Base-by-base conservation (phyloP, 2,888 invertebrate species). In the Phragmatobia fuliginosa region DNA sequence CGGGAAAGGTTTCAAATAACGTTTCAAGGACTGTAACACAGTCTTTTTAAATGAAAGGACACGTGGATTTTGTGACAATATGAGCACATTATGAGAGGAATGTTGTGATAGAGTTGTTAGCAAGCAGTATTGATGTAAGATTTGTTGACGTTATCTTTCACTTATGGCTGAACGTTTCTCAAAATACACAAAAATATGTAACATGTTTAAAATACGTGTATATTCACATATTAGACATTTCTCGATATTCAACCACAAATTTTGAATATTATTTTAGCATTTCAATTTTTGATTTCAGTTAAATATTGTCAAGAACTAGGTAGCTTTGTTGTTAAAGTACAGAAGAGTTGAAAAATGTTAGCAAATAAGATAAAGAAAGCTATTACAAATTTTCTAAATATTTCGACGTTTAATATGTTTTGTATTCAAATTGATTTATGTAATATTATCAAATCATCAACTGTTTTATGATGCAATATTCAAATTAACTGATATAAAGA, bases 21-120 rank as follows among this genome's bases (percentile, higher is more conserved):
- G 52, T 52, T 62, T 33, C 62, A 62, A 62, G 38, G 41, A 59
- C 41, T 32, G 31, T 38, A n/a, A 45, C 21, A 59, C 38, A 56
- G 10, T 21, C n/a, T 38, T 38, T 66, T n/a, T 16, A 66, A 59
- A 32, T 16, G 33, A 33, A 21, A 49, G 49, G 32, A 62, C 38
- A 0, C 18, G 10, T n/a, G 32, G 2, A 62, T 14, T 38, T 38
- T 36, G 36, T 33, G 25, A 16, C n/a, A 28, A 25, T 38, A 38
- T 36, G 28, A 25, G 16, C 16, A 25, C 36, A 28, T n/a, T n/a
- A n/a, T n/a, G 16, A 6, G 2, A 28, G 6, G 28, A 16, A 56
- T 56, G 7, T 11, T 14, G 14, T 25, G 52, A 52, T 52, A 52
- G 52, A 5, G 25, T 52, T 52, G 52, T 52, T 25, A 49, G 52